phyloP scores from a whole-genome alignment of 2,113 vertebrate species.

The Litocranius walleri region DNA sequence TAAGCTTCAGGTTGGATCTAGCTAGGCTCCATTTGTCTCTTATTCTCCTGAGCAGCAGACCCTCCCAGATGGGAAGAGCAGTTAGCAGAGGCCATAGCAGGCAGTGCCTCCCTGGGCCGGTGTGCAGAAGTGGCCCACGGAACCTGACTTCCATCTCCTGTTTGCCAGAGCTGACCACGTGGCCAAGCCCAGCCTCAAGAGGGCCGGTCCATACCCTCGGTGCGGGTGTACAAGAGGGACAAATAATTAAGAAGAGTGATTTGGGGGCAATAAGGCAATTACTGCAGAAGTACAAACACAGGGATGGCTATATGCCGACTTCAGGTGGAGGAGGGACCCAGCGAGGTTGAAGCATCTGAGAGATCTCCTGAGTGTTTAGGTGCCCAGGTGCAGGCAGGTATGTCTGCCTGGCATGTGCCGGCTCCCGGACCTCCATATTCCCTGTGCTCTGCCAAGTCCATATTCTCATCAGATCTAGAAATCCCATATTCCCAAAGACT shows the following conservation, averaged over 20 bases:
- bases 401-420: not conserved
- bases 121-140: not conserved
- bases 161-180: not conserved
- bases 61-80: not conserved
- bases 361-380: not conserved
- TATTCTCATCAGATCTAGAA: not conserved
- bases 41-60: not conserved
- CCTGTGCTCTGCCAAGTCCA: not conserved
- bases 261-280: not conserved
- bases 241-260: not conserved
- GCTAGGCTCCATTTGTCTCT: not conserved
- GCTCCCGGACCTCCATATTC: not conserved
- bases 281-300: not conserved
- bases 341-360: not conserved
- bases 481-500: not conserved
- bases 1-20: not conserved
- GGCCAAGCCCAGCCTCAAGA: too few species aligned
- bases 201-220: accelerated
- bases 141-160: not conserved
- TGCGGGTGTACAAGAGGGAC: not conserved
- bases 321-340: not conserved
- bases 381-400: accelerated
- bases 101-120: accelerated
- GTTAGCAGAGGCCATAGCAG: accelerated
- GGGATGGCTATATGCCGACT: not conserved